Percentiles rank a stretch among this genome's conserved stretches.
Evolutionary conservation across 2,113 vertebrate genomes (phyloP).

Genomic region (Spea multiplicata): DNA sequence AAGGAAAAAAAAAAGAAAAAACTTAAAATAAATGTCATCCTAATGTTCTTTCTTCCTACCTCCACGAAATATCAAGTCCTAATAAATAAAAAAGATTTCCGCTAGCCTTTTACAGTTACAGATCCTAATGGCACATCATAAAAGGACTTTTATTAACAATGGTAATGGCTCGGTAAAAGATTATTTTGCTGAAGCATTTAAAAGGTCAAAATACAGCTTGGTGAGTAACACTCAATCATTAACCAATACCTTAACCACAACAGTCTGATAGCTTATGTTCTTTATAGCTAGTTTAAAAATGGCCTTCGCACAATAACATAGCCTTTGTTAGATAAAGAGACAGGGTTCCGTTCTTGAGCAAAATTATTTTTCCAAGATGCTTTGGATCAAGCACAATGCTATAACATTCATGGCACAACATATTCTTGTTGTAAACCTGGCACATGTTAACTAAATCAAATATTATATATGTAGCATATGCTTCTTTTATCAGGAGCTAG

Average conservation of each 20-base stretch:
- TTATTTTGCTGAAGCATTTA: conserved; percentile 41
- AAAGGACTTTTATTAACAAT: conserved; percentile 49
- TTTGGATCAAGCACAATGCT: not conserved
- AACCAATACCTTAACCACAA: conserved; percentile 40
- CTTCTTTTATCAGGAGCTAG: too few species aligned
- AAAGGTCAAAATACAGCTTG: conserved; percentile 35
- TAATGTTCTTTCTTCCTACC: conserved; percentile 54
- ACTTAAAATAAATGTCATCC: conserved; percentile 54
- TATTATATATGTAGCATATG: too few species aligned
- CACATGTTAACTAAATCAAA: too few species aligned
- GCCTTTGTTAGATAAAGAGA: conserved; percentile 4
- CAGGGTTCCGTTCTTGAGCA: not conserved
- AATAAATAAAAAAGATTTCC: conserved; percentile 55
- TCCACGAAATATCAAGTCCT: conserved; percentile 46
- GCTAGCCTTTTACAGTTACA: conserved; percentile 47
- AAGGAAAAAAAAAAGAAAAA: not conserved
- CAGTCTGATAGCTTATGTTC: conserved; percentile 18
- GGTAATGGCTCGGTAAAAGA: conserved; percentile 37
- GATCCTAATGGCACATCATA: conserved; percentile 47
- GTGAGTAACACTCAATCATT: conserved; percentile 40
- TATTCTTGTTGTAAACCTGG: too few species aligned
- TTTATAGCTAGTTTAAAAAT: conserved; percentile 29
- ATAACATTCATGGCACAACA: not conserved
- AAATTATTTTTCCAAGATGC: conserved; percentile 35
- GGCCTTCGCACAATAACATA: conserved; percentile 12